These are phyloP conservation scores for Galaxias olidus DNA, from an alignment of 2,797 vertebrate species.

Conservation along the genomic window DNA sequence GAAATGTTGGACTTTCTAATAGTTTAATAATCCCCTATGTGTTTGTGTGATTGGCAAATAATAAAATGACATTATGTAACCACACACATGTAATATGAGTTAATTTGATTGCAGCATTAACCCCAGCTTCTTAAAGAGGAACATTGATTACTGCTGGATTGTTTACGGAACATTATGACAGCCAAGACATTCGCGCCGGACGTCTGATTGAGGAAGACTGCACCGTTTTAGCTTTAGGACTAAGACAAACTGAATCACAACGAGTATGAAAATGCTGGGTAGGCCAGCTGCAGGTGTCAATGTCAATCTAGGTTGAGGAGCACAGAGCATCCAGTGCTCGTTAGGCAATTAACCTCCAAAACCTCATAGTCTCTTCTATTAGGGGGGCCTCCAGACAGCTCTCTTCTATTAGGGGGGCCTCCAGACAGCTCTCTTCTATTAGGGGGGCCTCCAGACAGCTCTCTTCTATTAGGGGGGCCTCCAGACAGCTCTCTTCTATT, in stretches of 20 bases:
- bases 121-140: too few relatives aligned
- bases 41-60: too few relatives aligned
- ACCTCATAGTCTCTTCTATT: neutral
- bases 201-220: too few relatives aligned
- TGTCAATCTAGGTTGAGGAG: slow-evolving; percentile 1
- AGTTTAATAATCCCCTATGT: neutral
- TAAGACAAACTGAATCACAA: too few relatives aligned
- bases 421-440: slow-evolving; percentile 5
- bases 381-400: neutral
- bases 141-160: too few relatives aligned
- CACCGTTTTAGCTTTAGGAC: too few relatives aligned
- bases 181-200: too few relatives aligned
- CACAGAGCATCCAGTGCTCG: slow-evolving; percentile 6
- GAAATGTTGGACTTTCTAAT: neutral
- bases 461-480: neutral
- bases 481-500: too few relatives aligned
- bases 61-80: too few relatives aligned
- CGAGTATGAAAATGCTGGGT: neutral
- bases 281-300: neutral
- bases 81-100: too few relatives aligned
- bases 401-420: neutral
- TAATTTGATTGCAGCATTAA: too few relatives aligned
- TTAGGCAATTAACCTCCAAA: slow-evolving; percentile 11
- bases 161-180: too few relatives aligned
- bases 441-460: neutral